These are phyloP conservation scores for Chloroceryle inda DNA, from an alignment of 2,797 vertebrate species.

Conservation along the genomic window DNA sequence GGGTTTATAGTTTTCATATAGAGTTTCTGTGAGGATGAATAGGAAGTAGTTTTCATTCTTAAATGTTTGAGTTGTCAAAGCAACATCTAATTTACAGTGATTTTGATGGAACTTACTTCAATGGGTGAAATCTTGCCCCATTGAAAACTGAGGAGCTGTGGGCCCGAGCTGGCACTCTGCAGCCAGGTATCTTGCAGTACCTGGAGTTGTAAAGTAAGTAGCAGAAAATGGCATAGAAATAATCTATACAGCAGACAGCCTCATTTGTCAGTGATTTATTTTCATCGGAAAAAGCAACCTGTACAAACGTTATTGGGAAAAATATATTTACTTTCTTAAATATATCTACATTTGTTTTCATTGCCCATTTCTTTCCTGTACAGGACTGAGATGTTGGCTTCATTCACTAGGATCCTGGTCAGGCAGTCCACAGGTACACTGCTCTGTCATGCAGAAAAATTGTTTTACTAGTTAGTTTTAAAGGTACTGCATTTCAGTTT, in stretches of 20 bases:
- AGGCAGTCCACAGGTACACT: not conserved
- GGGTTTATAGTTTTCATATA: not conserved
- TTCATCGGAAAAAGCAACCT: not conserved
- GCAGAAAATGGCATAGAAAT: not conserved
- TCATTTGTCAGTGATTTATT: not conserved
- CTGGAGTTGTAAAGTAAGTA: not conserved
- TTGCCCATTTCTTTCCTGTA: not conserved
- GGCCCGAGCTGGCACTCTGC: not conserved
- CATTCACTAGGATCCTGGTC: not conserved
- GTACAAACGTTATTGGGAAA: not conserved
- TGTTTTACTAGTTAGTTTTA: not conserved
- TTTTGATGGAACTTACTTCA: not conserved
- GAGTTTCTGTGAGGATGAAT: not conserved
- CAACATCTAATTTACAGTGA: not conserved
- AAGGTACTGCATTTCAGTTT: not conserved
- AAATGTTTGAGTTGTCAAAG: not conserved
- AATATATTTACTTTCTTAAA: not conserved
- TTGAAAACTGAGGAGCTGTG: not conserved
- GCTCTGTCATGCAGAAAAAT: not conserved
- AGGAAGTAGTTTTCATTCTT: not conserved
- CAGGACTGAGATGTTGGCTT: not conserved
- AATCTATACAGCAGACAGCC: not conserved
- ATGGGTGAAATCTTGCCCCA: not conserved
- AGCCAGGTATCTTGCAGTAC: not conserved
- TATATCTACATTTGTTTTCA: not conserved